These are phyloP conservation scores for Melanotus villosus DNA, from an alignment of 2,888 invertebrate species.

Conservation along the genomic window DNA sequence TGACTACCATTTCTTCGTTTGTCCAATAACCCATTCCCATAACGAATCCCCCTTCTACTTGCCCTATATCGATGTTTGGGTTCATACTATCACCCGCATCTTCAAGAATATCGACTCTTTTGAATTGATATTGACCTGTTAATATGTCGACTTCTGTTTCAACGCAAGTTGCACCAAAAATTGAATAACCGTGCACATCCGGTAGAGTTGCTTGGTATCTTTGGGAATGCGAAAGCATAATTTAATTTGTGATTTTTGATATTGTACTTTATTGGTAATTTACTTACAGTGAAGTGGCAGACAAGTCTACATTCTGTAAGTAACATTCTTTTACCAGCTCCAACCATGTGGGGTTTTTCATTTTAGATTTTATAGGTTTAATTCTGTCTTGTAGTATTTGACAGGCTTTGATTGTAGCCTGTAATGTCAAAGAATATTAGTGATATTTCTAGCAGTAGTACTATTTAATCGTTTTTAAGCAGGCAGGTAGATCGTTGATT, in stretches of 20 bases:
- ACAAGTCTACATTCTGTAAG: slow-evolving; percentile 72
- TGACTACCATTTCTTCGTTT: slow-evolving; percentile 78
- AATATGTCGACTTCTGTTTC: slow-evolving; percentile 82
- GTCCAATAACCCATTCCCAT: slow-evolving; percentile 80
- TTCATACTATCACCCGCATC: slow-evolving; percentile 82
- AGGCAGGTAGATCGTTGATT: too few species aligned
- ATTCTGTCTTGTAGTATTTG: slow-evolving; percentile 74
- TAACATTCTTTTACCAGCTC: slow-evolving; percentile 72
- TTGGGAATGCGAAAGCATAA: too few species aligned
- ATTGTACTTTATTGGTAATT: too few species aligned
- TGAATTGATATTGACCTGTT: slow-evolving; percentile 81
- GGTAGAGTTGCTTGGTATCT: too few species aligned
- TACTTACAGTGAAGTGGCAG: slow-evolving; percentile 72
- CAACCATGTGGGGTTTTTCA: slow-evolving; percentile 71
- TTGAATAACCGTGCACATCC: slow-evolving; percentile 9
- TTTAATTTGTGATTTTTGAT: too few species aligned
- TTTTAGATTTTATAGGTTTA: slow-evolving; percentile 72
- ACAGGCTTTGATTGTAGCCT: slow-evolving; percentile 76
- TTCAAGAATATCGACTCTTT: slow-evolving; percentile 80
- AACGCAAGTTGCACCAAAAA: slow-evolving; percentile 76
- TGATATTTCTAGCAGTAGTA: too few species aligned
- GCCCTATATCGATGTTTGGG: slow-evolving; percentile 81
- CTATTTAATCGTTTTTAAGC: too few species aligned
- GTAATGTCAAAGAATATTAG: too few species aligned
- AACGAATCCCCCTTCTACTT: slow-evolving; percentile 83